Percentiles rank a stretch among this genome's conserved stretches.
Conservation (phyloP, 2,113 vertebrate species). For the Catharus fuscescens region DNA sequence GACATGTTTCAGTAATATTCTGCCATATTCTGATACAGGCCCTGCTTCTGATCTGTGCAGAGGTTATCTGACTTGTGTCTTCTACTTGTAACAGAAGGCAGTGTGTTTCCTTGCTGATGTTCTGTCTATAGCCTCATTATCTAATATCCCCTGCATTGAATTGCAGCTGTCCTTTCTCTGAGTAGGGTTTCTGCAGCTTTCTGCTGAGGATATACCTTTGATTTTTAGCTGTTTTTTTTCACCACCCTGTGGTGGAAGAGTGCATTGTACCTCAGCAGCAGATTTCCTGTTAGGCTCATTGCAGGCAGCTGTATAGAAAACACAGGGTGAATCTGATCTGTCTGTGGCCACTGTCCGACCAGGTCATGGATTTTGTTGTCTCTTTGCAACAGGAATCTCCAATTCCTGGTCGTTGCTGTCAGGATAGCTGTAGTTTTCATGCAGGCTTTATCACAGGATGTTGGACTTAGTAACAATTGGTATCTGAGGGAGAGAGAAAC, state of each 20-base stretch:
- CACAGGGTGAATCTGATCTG: background rate
- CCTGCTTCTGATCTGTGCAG: background rate
- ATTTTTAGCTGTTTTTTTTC: conserved; percentile 59
- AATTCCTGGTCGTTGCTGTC: background rate
- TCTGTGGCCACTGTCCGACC: background rate
- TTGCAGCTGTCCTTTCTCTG: conserved; percentile 43
- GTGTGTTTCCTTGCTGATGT: conserved; percentile 6
- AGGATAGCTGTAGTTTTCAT: background rate
- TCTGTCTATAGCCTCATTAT: conserved; percentile 62
- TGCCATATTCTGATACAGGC: background rate
- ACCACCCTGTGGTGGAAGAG: conserved; percentile 67
- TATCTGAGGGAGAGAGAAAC: conserved; percentile 6
- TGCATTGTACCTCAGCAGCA: conserved; percentile 37
- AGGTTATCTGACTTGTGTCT: background rate
- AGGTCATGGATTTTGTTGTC: background rate
- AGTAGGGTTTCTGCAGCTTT: conserved; percentile 56
- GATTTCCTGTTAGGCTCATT: background rate
- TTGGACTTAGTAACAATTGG: background rate
- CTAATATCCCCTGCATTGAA: conserved; percentile 61
- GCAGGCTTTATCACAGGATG: background rate
- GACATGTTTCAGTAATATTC: background rate
- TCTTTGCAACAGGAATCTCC: background rate
- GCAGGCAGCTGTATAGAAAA: background rate
- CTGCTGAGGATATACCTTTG: conserved; percentile 38
- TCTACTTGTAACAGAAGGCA: background rate